Conservation (phyloP, 2,888 invertebrate species). For the Atrina japonica region DNA sequence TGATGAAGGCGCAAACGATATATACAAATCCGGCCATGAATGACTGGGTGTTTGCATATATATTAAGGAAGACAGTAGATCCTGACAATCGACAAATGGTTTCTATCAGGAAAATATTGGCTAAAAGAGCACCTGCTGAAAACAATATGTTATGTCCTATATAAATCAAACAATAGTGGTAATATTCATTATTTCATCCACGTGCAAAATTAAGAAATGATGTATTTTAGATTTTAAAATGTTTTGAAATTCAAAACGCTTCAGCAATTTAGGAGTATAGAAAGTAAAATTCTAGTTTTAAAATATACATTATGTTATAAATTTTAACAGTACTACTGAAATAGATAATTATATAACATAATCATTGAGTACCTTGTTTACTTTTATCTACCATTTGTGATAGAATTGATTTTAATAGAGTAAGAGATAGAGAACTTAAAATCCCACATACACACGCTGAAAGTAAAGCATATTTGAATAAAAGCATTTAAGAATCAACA, state of each 20-base stretch:
- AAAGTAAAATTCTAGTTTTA: too few relatives aligned
- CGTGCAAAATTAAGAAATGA: too few relatives aligned
- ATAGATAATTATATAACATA: background rate
- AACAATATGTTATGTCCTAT: too few relatives aligned
- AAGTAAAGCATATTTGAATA: slow-evolving; percentile 5
- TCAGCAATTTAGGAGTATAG: too few relatives aligned
- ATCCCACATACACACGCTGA: slow-evolving; percentile 21
- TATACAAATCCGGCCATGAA: slow-evolving; percentile 23
- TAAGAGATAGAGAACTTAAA: slow-evolving; percentile 1
- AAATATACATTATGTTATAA: too few relatives aligned
- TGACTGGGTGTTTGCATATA: slow-evolving; percentile 14
- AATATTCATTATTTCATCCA: too few relatives aligned
- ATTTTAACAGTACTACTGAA: too few relatives aligned
- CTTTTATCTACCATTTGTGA: slow-evolving; percentile 24
- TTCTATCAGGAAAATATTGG: slow-evolving; percentile 19
- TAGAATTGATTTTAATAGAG: slow-evolving; percentile 18
- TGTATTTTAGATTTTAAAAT: too few relatives aligned
- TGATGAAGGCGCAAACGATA: slow-evolving; percentile 14
- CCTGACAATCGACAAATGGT: background rate
- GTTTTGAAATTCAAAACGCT: too few relatives aligned
- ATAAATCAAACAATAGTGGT: too few relatives aligned
- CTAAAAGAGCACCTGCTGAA: slow-evolving; percentile 21
- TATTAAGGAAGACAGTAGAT: slow-evolving; percentile 23
- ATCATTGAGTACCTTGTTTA: slow-evolving; percentile 25
- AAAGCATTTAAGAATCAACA: too few relatives aligned